Evolutionary conservation across 2,888 invertebrate species (phyloP).

Genomic region (Eutolmus rufibarbis): DNA sequence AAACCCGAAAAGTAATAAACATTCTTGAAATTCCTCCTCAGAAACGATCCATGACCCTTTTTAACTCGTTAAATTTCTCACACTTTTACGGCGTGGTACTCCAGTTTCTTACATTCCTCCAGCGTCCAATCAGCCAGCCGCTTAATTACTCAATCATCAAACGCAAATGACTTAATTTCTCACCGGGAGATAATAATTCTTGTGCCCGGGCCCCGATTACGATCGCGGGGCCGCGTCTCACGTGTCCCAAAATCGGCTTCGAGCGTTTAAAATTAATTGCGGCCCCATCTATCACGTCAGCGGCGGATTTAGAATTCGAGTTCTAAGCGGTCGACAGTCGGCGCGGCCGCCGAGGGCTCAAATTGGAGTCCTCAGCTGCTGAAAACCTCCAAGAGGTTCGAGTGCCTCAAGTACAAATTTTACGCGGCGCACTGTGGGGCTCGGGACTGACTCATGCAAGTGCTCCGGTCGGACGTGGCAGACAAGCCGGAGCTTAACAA

Average conservation of each 20-base stretch:
- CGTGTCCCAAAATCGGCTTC: constrained; percentile 7
- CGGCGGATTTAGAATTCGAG: background rate
- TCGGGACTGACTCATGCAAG: background rate
- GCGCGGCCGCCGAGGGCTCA: background rate
- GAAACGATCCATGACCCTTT: background rate
- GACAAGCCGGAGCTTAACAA: constrained; percentile 36
- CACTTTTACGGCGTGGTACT: background rate
- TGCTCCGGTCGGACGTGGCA: background rate
- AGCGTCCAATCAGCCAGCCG: background rate
- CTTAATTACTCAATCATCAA: constrained; percentile 29
- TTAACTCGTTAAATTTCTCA: background rate
- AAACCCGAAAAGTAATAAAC: background rate
- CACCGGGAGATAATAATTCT: background rate
- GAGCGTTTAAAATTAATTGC: constrained; percentile 19
- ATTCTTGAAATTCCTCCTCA: background rate
- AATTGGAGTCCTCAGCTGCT: background rate
- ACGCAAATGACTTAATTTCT: constrained; percentile 35
- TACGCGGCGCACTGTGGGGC: background rate
- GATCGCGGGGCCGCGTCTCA: background rate
- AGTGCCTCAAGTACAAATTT: background rate
- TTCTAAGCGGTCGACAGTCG: background rate
- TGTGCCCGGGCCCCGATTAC: background rate
- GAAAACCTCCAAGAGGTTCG: background rate
- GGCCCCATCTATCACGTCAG: constrained; percentile 27
- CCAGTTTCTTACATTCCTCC: background rate